Conservation (phyloP, 2,888 invertebrate genomes). For the Pyrrhosoma nymphula region DNA sequence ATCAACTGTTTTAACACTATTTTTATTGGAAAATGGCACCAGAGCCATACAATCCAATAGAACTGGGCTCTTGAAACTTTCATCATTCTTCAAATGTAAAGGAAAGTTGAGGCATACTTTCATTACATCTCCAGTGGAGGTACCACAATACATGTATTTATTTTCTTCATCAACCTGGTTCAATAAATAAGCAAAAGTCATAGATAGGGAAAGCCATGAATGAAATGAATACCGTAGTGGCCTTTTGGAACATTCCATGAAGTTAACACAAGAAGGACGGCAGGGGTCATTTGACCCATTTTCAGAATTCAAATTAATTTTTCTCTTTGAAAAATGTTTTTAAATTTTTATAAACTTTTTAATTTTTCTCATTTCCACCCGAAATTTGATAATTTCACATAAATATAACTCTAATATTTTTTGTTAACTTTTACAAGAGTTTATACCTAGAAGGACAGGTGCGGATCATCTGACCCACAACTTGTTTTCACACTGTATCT, state of each 20-base stretch:
- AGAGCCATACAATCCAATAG: constrained; percentile 56
- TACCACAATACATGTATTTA: constrained; percentile 90
- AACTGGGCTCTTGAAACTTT: constrained; percentile 27
- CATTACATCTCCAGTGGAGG: constrained; percentile 88
- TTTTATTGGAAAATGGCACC: constrained; percentile 3
- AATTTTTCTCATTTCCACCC: too few relatives aligned
- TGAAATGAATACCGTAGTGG: not conserved
- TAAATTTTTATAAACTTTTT: too few relatives aligned
- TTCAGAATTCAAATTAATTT: too few relatives aligned
- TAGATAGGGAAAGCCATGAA: not conserved
- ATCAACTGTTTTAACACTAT: not conserved
- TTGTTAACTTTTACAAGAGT: too few relatives aligned
- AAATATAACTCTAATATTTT: too few relatives aligned
- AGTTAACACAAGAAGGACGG: too few relatives aligned
- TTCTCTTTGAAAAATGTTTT: too few relatives aligned
- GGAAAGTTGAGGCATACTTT: constrained; percentile 75
- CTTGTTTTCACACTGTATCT: too few relatives aligned
- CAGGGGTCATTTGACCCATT: too few relatives aligned
- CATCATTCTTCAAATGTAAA: constrained; percentile 46
- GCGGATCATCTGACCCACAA: too few relatives aligned
- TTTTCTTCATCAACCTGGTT: constrained; percentile 84
- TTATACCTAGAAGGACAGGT: too few relatives aligned
- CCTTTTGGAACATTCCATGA: not conserved
- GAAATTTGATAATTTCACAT: too few relatives aligned
- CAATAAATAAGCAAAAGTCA: not conserved